Conservation (phyloP, 2,888 invertebrate genomes). For the Cynaeus angustus region DNA sequence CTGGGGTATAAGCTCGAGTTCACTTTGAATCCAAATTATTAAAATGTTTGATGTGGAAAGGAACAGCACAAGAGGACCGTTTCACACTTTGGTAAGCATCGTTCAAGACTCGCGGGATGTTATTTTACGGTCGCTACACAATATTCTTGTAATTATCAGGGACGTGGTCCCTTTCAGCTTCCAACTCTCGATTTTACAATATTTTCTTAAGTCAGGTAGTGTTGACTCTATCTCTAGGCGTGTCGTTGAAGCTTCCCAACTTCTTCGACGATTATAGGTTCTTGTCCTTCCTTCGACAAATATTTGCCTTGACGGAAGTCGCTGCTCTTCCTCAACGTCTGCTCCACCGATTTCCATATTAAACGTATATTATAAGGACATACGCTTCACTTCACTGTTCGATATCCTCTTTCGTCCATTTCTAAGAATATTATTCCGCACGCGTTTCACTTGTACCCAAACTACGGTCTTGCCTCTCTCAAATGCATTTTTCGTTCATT, state of each 20-base stretch:
- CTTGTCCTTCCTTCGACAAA: slow-evolving; percentile 9
- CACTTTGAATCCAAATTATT: slow-evolving; percentile 34
- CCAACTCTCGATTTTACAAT: no score
- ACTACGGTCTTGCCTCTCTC: no score
- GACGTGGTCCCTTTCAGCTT: neutral
- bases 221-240: no score
- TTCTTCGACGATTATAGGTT: neutral
- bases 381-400: no score
- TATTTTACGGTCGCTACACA: slow-evolving; percentile 22
- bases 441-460: no score
- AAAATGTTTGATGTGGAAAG: slow-evolving; percentile 35
- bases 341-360: slow-evolving; percentile 7
- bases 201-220: no score
- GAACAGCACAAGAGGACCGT: slow-evolving; percentile 13
- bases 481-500: no score
- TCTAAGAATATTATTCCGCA: no score
- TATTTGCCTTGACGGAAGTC: slow-evolving; percentile 7
- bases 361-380: no score
- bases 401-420: no score
- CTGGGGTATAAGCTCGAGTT: slow-evolving; percentile 19
- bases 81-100: slow-evolving; percentile 19
- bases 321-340: slow-evolving; percentile 4
- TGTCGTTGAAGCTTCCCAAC: no score
- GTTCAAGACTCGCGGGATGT: neutral
- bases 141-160: slow-evolving; percentile 10